Base-by-base conservation (phyloP, 2,888 invertebrate species). In the Patella ulyssiponensis region DNA sequence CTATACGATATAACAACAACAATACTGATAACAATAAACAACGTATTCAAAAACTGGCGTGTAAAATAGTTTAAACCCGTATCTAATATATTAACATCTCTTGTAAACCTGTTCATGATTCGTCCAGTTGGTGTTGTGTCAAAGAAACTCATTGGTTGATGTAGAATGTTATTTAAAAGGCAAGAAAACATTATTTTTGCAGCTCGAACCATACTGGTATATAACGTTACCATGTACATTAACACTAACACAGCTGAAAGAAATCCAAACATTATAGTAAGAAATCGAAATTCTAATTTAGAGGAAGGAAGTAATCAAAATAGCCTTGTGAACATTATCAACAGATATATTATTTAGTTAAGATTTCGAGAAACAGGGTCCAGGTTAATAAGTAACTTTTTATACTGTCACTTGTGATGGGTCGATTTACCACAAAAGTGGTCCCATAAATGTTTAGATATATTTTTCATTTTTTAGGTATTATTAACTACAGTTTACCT, bases 91-190 rank as follows among this genome's bases (percentile, higher is more conserved):
- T 86, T 84, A 0, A 86, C 80, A 70, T 86, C 86, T 71, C 81
- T 80, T 11, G 87, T 84, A 77, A 87, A 88, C 74, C 89, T 81
- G 84, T 91, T 92, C 73, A 92, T 82, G 69, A 92, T 90, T 54
- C 91, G 86, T 14, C 90, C 92, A n/a, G 89, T 82, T 3, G 92
- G 92, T 4, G 92, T 92, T 3, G 92, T 91, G 77, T 91, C 91
- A 79, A 91, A 91, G 81, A 92, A 91, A 3, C 86, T 80, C 88
- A 91, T 89, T 15, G 89, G 88, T 2, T 87, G 84, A n/a, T 83
- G 81, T 12, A 89, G 82, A 5, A 90, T 85, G 75, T 82, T 84
- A 7, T 81, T 76, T n/a, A 89, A 80, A 83, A 90, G 82, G 5
- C 77, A 75, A 14, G 80, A 71, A 78, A 89, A 89, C 0, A 90